phyloP scores from a whole-genome alignment of 1,140 invertebrate species.

The Camponotus pennsylvanicus region DNA sequence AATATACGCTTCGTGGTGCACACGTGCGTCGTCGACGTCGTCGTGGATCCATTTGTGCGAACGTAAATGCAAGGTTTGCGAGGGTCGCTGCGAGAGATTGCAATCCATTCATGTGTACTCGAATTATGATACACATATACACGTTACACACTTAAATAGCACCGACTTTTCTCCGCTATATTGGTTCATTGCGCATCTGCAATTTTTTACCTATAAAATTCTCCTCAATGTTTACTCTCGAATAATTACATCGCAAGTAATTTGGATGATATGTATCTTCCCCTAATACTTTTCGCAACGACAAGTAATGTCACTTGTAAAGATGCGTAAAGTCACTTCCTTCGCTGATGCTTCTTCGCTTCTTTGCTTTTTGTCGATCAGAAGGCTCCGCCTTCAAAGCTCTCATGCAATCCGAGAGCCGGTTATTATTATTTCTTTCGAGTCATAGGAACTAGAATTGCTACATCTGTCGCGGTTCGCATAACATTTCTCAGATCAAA shows the following conservation, averaged over 20 bases:
- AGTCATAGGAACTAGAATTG: not conserved
- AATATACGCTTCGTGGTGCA: slow-evolving; percentile 14
- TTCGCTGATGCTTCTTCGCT: not conserved
- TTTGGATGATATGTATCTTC: not conserved
- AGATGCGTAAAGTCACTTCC: not conserved
- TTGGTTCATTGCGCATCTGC: too few species aligned
- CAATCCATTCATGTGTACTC: not conserved
- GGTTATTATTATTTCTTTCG: slow-evolving; percentile 13
- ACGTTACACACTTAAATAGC: too few species aligned
- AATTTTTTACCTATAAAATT: too few species aligned
- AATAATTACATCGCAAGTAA: too few species aligned
- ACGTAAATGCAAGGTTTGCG: not conserved
- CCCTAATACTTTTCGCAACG: not conserved
- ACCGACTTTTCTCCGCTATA: too few species aligned
- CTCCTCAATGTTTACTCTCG: too few species aligned
- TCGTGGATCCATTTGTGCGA: not conserved
- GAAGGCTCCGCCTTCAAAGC: not conserved
- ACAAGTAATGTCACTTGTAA: not conserved
- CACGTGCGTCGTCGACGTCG: slow-evolving; percentile 6
- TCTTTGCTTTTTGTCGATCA: not conserved
- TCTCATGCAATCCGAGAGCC: not conserved
- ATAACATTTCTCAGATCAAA: not conserved
- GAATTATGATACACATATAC: too few species aligned
- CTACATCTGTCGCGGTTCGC: slow-evolving; percentile 25
- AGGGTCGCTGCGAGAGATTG: not conserved